Conservation (phyloP, 2,113 vertebrate species). For the Phyllopteryx taeniolatus region DNA sequence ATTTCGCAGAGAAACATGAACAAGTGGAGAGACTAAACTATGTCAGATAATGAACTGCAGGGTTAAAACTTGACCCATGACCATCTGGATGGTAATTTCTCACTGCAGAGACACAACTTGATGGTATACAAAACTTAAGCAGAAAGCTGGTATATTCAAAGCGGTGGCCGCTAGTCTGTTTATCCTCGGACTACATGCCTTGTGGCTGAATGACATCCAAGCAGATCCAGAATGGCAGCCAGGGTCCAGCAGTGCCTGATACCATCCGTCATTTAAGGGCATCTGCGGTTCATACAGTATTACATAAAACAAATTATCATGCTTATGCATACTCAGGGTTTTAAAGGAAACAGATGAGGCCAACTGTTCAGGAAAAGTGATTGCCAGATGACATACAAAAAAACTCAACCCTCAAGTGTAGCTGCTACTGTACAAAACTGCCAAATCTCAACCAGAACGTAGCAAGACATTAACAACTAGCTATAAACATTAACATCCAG, state of each 20-base stretch:
- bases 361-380: neutral
- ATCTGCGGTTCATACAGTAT: slow-evolving; percentile 27
- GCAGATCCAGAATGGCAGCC: slow-evolving; percentile 45
- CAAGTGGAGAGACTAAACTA: too few species aligned
- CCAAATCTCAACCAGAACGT: neutral
- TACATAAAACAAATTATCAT: slow-evolving; percentile 6
- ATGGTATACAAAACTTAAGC: neutral
- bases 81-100: neutral
- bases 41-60: neutral
- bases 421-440: neutral
- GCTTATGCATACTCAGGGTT: neutral
- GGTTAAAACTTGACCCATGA: neutral
- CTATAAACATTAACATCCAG: neutral
- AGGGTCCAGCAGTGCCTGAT: slow-evolving; percentile 31
- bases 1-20: too few species aligned
- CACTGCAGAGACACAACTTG: slow-evolving; percentile 1
- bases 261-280: slow-evolving; percentile 31
- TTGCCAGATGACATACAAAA: neutral
- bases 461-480: too few species aligned
- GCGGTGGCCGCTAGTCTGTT: slow-evolving; percentile 16
- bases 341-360: slow-evolving; percentile 3
- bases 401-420: neutral
- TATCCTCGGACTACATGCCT: slow-evolving; percentile 12
- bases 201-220: slow-evolving; percentile 41
- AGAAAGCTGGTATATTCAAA: slow-evolving; percentile 2